Base-by-base conservation (phyloP, 1,140 invertebrate genomes). In the Drosophila trapezifrons region DNA sequence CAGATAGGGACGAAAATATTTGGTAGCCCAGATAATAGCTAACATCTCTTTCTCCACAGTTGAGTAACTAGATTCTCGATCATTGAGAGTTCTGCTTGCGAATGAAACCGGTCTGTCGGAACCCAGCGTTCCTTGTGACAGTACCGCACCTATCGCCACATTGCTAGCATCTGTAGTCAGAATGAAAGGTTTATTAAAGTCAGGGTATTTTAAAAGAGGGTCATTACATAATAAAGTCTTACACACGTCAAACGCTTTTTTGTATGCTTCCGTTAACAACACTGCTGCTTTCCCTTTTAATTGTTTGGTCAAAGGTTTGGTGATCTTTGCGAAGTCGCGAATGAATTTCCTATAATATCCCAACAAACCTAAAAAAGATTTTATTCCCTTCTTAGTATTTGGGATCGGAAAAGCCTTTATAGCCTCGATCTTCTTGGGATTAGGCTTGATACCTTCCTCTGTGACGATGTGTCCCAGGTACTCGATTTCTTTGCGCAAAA, bases 391-490 rank as follows among this genome's bases (percentile, higher is more conserved):
- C 2, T 15, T 43, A 1, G 60, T 81, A 52, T 73, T 76, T 10
- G 83, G 80, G 2, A 79, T 17, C 2, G 86, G 82, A 57, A 55
- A 86, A 13, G 76, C 58, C 38, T 52, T 46, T 9, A 87, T 78
- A 8, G 70, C 51, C 51, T 77, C 9, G 3, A 60, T 20, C 18
- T 69, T 62, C 3, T 75, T 56, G 6, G 77, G 67, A 42, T 89
- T 72, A n/a, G 74, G 78, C 58, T 66, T 80, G 13, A 83, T 71
- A 25, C 22, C 73, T 47, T 65, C 62, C 5, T 13, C 6, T 15
- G 87, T 80, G n/a, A 92, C 86, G 6, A 90, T 56, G 57, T 92
- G 90, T 27, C 90, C 82, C 40, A 91, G 12, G 9, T 15, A 64
- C 22, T 56, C 51, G 6, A 54, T 56, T 32, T 65, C 63, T 20